Evolutionary conservation across 2,888 invertebrate genomes (phyloP), one percentile per base, ranked within the genome.

Genomic region (Clunio marinus): DNA sequence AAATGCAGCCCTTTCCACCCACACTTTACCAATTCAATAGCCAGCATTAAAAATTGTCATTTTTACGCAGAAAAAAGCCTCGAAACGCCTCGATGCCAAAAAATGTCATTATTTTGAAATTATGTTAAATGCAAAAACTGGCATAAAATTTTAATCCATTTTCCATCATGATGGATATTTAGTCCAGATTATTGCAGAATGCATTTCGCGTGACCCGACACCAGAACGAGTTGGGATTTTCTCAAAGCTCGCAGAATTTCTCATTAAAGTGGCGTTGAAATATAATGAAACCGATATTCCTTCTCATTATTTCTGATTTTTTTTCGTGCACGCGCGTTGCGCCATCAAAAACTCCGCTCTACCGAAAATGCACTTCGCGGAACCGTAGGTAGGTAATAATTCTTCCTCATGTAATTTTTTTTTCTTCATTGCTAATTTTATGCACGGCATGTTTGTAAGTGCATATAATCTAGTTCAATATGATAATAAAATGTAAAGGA

Each of bases 131-230:
- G 41, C 24, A 41, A 37, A 60, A 60, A 41, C 41, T 60, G 17
- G 60, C 60, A 60, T 60, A 46, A 63, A 63, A 63, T 63, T 63
- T 63, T 63, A 45, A 63, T 63, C 63, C 63, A 63, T 63, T 63
- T 63, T 63, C 63, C 63, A 63, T 63, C 63, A 45, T 63, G 63
- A 63, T 63, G 63, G 27, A 46, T 27, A 63, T 63, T 63, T 63
- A 63, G 63, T 63, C 37, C 63, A 63, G 63, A 27, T 63, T 22
- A 17, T 17, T 63, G 63, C 62, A 24, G 41, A 60, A 63, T 63
- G 46, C 46, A 63, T 63, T 63, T 63, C 46, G n/a, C n/a, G 62
- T 62, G 62, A 62, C 41, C 62, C 22, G n/a, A n/a, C 13, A n/a
- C 1, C 57, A 27, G 59, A 32, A 24, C 22, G 41, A 41, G 62